These are phyloP conservation scores for Picus viridis DNA, from an alignment of 2,797 vertebrate species.

Conservation along the genomic window DNA sequence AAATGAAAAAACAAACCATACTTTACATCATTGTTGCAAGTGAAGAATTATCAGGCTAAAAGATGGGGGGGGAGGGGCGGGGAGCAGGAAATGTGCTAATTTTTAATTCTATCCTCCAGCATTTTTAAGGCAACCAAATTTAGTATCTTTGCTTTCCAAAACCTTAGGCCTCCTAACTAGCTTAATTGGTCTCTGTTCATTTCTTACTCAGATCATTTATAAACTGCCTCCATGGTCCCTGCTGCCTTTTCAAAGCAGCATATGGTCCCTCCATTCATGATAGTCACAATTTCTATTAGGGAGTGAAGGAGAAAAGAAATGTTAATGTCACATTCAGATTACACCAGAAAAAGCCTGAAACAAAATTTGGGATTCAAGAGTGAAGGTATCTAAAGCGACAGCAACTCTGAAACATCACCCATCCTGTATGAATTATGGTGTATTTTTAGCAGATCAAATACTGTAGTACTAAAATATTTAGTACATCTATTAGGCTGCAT, in stretches of 20 bases:
- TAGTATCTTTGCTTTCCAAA: slow-evolving; percentile 10
- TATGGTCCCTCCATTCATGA: slow-evolving; percentile 58
- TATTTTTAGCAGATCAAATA: background rate
- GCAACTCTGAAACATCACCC: background rate
- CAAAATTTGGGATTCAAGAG: background rate
- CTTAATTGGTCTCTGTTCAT: slow-evolving; percentile 67
- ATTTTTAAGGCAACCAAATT: slow-evolving; percentile 35
- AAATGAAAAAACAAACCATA: background rate
- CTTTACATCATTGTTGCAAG: background rate
- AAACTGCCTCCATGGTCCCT: slow-evolving; percentile 48
- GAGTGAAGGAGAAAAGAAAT: slow-evolving; percentile 24
- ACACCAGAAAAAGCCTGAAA: slow-evolving; percentile 17
- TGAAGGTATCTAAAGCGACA: background rate
- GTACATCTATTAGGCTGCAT: background rate
- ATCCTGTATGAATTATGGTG: background rate
- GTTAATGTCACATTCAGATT: slow-evolving; percentile 6
- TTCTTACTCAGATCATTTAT: slow-evolving; percentile 65
- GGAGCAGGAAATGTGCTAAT: background rate
- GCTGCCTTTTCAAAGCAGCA: slow-evolving; percentile 68
- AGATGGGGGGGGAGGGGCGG: background rate
- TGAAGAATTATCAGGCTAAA: background rate
- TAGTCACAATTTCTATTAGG: slow-evolving; percentile 54
- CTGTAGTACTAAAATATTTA: background rate
- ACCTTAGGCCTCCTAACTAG: slow-evolving; percentile 37
- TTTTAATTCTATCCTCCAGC: slow-evolving; percentile 26